Percentiles rank a stretch among this genome's conserved stretches.
Conservation (phyloP, 2,113 vertebrate species). For the Odocoileus virginianus region DNA sequence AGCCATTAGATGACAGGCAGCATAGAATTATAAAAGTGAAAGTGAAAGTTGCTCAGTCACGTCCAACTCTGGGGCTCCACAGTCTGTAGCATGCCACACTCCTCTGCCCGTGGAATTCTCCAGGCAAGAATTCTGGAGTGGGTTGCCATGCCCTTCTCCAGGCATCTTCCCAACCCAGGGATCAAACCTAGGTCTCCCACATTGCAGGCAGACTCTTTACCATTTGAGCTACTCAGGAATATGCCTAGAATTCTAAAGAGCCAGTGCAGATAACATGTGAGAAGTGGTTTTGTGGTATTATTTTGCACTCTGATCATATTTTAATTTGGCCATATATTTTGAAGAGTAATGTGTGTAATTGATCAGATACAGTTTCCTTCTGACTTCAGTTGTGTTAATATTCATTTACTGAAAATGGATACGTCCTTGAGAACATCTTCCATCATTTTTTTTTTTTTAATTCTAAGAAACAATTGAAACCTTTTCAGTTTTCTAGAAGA, state of each 20-base stretch:
- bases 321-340: neutral
- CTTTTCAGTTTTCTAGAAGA: neutral
- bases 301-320: neutral
- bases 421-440: neutral
- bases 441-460: neutral
- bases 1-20: neutral
- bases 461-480: neutral
- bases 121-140: neutral
- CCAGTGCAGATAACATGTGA: neutral
- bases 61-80: neutral
- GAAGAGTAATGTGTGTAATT: neutral
- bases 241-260: neutral
- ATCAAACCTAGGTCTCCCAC: neutral
- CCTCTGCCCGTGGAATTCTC: neutral
- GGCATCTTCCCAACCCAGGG: neutral
- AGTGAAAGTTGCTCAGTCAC: neutral
- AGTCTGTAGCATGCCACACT: neutral
- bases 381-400: neutral
- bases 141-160: neutral
- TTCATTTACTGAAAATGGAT: neutral
- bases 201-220: neutral
- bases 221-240: neutral
- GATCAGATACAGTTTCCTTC: neutral
- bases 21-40: neutral
- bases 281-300: neutral